These are phyloP conservation scores for Troilus luridus DNA, from an alignment of 2,888 invertebrate species.

Conservation along the genomic window DNA sequence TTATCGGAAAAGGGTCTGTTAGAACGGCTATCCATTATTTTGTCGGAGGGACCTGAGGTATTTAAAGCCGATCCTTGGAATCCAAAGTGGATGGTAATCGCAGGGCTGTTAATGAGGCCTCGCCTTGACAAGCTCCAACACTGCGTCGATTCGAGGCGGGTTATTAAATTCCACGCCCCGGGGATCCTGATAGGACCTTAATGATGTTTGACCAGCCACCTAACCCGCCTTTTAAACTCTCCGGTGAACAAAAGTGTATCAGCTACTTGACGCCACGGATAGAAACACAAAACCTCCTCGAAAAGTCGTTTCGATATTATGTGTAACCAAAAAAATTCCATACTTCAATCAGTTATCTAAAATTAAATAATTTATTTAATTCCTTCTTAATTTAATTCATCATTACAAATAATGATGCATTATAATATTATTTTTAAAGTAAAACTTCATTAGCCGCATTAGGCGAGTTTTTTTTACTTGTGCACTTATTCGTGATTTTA, in stretches of 20 bases:
- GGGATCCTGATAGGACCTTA: neutral
- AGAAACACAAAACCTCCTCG: neutral
- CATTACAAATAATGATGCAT: too few species aligned
- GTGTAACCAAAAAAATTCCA: too few species aligned
- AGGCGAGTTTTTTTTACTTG: too few species aligned
- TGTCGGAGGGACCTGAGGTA: neutral
- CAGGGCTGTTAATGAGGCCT: neutral
- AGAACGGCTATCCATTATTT: neutral
- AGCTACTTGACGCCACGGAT: neutral
- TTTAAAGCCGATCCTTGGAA: neutral
- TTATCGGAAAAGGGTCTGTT: neutral
- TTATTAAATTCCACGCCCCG: constrained; percentile 18
- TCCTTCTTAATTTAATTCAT: too few species aligned
- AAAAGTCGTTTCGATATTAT: neutral
- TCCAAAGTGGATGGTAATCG: constrained; percentile 32
- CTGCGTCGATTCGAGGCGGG: constrained; percentile 7
- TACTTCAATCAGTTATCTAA: too few species aligned
- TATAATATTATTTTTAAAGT: too few species aligned
- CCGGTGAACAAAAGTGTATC: neutral
- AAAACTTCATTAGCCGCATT: too few species aligned
- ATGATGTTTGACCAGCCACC: constrained; percentile 28
- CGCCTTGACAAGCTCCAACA: constrained; percentile 4
- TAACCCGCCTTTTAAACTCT: constrained; percentile 11
- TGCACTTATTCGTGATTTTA: too few species aligned
- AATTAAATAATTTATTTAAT: too few species aligned